A percentile compares a stretch with the other conserved stretches of the same genome.
Evolutionary conservation across 2,113 vertebrate genomes (phyloP).

Genomic region (Nipponia nippon): DNA sequence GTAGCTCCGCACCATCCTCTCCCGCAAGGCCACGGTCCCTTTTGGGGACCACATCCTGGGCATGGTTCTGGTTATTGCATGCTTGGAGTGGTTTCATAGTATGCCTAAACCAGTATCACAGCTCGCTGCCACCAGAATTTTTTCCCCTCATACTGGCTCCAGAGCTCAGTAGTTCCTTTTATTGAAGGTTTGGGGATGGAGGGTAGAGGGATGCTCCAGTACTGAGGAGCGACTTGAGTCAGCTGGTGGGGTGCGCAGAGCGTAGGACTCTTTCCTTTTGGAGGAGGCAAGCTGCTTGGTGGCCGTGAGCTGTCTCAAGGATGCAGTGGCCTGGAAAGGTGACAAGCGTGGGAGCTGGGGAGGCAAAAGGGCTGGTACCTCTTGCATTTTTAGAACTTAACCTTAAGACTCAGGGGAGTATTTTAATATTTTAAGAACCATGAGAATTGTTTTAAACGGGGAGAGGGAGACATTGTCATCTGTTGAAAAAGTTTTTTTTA

Average conservation of each 20-base stretch:
- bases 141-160: not conserved
- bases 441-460: not conserved
- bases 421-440: not conserved
- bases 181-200: not conserved
- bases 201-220: not conserved
- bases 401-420: not conserved
- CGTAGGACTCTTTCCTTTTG: accelerated
- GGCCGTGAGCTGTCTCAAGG: not conserved
- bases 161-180: not conserved
- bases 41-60: not conserved
- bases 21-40: accelerated
- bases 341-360: not conserved
- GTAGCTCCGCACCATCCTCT: not conserved
- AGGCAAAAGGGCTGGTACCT: not conserved
- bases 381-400: not conserved
- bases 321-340: not conserved
- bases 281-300: not conserved
- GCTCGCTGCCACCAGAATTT: not conserved
- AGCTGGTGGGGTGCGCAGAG: not conserved
- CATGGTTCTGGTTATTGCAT: not conserved
- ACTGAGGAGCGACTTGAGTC: not conserved
- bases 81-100: not conserved
- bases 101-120: not conserved
- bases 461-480: not conserved
- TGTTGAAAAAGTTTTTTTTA: not conserved